Percentiles rank a stretch among this genome's conserved stretches.
These are phyloP conservation scores for Cirrhinus mrigala DNA, from an alignment of 2,797 vertebrate genomes.

Conservation along the genomic window DNA sequence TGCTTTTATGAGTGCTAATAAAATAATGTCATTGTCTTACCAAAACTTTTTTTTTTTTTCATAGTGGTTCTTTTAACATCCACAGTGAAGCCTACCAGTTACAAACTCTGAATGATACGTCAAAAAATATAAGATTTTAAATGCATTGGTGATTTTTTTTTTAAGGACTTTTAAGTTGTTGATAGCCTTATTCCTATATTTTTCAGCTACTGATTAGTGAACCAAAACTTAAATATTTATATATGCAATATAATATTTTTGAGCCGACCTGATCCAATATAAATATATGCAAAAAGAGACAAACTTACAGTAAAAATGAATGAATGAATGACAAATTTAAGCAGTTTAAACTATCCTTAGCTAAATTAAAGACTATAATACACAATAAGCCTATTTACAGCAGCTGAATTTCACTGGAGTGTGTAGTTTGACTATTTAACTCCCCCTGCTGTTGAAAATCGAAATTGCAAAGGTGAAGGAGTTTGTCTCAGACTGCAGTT, in stretches of 20 bases:
- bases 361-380: neutral
- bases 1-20: neutral
- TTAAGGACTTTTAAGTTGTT: too few species aligned
- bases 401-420: neutral
- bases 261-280: neutral
- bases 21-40: neutral
- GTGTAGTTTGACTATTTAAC: neutral
- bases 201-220: too few species aligned
- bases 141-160: neutral
- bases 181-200: too few species aligned
- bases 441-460: neutral
- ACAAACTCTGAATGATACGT: neutral
- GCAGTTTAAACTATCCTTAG: neutral
- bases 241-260: neutral
- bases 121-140: neutral
- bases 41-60: neutral
- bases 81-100: neutral
- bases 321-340: neutral
- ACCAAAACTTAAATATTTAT: too few species aligned
- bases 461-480: neutral
- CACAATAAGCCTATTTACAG: neutral
- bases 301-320: too few species aligned
- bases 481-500: neutral
- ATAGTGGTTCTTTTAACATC: neutral
- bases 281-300: too few species aligned